These are phyloP conservation scores for Ceriagrion tenellum DNA, from an alignment of 2,888 invertebrate genomes.

Conservation along the genomic window DNA sequence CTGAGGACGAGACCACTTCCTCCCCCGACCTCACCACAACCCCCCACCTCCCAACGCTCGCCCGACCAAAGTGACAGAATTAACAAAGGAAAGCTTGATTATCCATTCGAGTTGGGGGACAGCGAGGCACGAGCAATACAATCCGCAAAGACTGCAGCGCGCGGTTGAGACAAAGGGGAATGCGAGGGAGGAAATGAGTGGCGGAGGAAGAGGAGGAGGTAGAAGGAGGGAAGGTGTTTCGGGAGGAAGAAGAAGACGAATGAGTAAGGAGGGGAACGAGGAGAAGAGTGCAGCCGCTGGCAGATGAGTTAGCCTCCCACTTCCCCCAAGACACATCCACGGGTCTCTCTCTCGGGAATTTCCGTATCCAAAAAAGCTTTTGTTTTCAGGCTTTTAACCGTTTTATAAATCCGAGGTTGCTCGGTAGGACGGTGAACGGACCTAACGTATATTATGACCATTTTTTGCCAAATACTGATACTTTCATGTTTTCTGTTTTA, in stretches of 20 bases:
- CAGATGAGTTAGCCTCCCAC: not conserved
- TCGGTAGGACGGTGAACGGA: not conserved
- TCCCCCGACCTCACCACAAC: not conserved
- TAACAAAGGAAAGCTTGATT: constrained; percentile 55
- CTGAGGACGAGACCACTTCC: not conserved
- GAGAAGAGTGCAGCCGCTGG: not conserved
- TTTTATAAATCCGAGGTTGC: not conserved
- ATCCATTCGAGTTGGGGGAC: constrained; percentile 44
- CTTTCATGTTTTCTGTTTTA: not conserved
- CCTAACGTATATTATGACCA: too few species aligned
- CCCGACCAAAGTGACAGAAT: constrained; percentile 51
- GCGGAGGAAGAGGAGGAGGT: not conserved
- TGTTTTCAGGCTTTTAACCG: not conserved
- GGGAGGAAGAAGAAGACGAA: not conserved
- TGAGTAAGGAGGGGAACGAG: not conserved
- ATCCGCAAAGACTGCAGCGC: constrained; percentile 31
- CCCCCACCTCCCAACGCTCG: not conserved
- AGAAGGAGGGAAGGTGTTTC: not conserved
- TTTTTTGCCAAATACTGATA: too few species aligned
- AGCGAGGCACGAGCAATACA: constrained; percentile 38
- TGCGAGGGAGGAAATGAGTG: not conserved
- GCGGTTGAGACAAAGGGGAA: constrained; percentile 12
- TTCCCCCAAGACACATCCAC: not conserved
- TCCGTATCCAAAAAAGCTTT: not conserved
- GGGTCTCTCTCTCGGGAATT: not conserved